Evolutionary conservation across 2,113 vertebrate genomes (phyloP), one percentile per base, ranked within the genome.

Genomic region (Sciurus niger): DNA sequence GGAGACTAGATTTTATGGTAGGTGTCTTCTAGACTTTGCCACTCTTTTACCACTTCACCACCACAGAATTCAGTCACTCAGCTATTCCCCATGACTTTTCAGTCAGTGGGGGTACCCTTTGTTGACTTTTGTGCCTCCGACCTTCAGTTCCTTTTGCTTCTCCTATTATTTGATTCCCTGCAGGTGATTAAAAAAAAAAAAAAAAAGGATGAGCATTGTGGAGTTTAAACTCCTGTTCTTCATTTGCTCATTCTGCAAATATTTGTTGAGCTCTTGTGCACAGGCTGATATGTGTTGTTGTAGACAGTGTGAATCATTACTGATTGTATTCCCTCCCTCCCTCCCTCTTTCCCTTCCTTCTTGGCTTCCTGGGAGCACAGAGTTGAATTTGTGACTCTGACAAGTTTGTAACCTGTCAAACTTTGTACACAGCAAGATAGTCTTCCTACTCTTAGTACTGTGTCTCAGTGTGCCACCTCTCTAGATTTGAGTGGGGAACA

Each of bases 131-230:
- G 11, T 76, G 70, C 89, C 22, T 79, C 22, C 86, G 74, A 30
- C 68, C 46, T 70, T 96, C 86, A 63, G 55, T 87, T 79, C 70
- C 65, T 91, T 93, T 93, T 89, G 67, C 80, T 92, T 92, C 48
- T 91, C n/a, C 14, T 73, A 5, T 86, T 76, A 58, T 86, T 87
- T 63, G 24, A 78, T 82, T 92, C 67, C 67, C 82, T 94, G 7
- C 28, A 90, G 93, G 80, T 60, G 74, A 79, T 72, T 95, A 65
- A 22, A 89, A 79, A 78, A 87, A 74, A 34, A 55, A 13, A 53
- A 12, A 16, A 79, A 34, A 89, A 60, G 84, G 79, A 86, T 87
- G 72, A 86, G 20, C 67, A 43, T 60, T 84, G 53, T 65, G 78
- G 87, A 67, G 12, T 55, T 95, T 93, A 40, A 70, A 8, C 28